phyloP scores from a whole-genome alignment of 2,888 invertebrate species.

The Ochropacha duplaris region DNA sequence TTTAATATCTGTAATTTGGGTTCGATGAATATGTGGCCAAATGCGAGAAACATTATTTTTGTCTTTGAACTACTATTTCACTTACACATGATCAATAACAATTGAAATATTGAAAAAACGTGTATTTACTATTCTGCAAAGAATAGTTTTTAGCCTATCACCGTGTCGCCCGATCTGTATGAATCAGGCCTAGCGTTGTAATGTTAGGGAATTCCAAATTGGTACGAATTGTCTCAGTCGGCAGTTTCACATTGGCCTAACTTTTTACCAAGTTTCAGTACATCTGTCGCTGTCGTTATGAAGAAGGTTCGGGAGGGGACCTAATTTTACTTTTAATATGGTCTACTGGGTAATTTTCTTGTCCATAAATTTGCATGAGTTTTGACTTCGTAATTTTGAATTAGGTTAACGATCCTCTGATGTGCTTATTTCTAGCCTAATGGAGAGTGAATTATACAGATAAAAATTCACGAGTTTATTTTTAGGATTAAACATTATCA shows the following conservation, averaged over 20 bases:
- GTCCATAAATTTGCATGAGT: constrained; percentile 1
- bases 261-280: constrained; percentile 42
- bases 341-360: constrained; percentile 1
- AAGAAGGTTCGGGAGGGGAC: constrained; percentile 7
- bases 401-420: not conserved
- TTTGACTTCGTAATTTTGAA: not conserved
- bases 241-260: constrained; percentile 24
- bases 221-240: constrained; percentile 33
- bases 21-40: too few species aligned
- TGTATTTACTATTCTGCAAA: too few species aligned
- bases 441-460: too few species aligned
- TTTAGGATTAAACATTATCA: too few species aligned
- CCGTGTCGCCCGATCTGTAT: not conserved
- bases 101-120: too few species aligned
- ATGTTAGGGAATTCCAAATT: constrained; percentile 38
- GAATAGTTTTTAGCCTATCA: not conserved
- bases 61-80: too few species aligned
- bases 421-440: not conserved
- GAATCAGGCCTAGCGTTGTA: constrained; percentile 16
- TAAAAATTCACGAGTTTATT: too few species aligned
- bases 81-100: too few species aligned
- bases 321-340: constrained; percentile 1
- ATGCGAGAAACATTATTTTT: too few species aligned
- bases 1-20: not conserved
- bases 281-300: constrained; percentile 37